phyloP scores from a whole-genome alignment of 2,888 invertebrate species.

The Metopia argyrocephala region DNA sequence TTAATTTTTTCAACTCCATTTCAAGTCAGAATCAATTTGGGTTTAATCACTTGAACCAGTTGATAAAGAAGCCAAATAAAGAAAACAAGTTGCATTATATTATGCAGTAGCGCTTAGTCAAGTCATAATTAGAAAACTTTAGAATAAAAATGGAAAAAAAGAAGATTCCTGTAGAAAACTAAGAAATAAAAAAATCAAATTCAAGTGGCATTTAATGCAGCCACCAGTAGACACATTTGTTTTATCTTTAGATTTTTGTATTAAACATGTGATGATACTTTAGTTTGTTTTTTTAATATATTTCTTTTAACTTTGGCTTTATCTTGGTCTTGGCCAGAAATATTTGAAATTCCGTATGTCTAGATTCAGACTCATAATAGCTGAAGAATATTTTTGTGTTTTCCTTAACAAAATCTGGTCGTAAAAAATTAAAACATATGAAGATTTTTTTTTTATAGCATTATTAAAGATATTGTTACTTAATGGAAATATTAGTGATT shows the following conservation, averaged over 20 bases:
- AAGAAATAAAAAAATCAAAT: not conserved
- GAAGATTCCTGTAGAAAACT: not conserved
- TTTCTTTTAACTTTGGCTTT: not conserved
- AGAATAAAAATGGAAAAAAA: not conserved
- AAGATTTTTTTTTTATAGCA: not conserved
- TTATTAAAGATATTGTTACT: not conserved
- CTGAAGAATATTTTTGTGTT: no score
- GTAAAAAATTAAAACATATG: not conserved
- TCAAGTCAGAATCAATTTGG: conserved; percentile 9
- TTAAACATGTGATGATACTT: conserved; percentile 26
- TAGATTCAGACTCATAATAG: no score
- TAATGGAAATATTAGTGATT: not conserved
- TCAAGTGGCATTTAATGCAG: not conserved
- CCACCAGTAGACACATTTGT: not conserved
- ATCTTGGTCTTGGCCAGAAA: not conserved
- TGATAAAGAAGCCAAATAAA: not conserved
- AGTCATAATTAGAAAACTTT: conserved; percentile 39
- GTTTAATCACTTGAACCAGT: conserved; percentile 5
- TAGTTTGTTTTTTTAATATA: not conserved
- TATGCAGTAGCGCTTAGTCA: conserved; percentile 18
- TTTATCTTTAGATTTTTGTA: conserved; percentile 26
- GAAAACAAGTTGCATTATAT: not conserved
- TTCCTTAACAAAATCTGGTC: not conserved
- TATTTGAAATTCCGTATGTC: conserved; percentile 29
- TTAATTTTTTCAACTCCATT: not conserved